Evolutionary conservation across 1,140 invertebrate genomes (phyloP).

Genomic region (Patella vulgata): DNA sequence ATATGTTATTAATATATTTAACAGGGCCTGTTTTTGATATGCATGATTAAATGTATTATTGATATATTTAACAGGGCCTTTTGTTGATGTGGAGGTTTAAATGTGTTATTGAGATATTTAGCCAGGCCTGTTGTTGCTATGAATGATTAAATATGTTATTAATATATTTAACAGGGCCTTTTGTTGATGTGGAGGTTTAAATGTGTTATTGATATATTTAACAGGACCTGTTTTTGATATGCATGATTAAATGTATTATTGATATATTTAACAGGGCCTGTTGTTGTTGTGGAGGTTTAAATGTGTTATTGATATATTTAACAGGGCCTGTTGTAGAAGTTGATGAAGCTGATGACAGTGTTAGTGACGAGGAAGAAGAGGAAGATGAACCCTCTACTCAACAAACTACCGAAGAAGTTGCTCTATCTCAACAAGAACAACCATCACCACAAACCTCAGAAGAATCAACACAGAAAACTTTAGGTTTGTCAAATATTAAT

Average conservation of each 20-base stretch:
- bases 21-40: too few relatives aligned
- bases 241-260: too few relatives aligned
- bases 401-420: too few relatives aligned
- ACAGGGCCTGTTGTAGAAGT: slow-evolving; percentile 58
- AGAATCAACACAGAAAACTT: slow-evolving; percentile 10
- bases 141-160: background rate
- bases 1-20: too few relatives aligned
- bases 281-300: too few relatives aligned
- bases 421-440: slow-evolving; percentile 14
- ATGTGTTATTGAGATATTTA: too few relatives aligned
- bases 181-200: background rate
- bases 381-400: slow-evolving; percentile 19
- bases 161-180: background rate
- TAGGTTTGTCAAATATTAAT: too few relatives aligned
- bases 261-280: slow-evolving; percentile 49
- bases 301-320: too few relatives aligned
- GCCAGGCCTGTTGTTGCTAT: too few relatives aligned
- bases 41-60: too few relatives aligned
- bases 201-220: background rate
- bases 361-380: slow-evolving; percentile 57
- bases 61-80: too few relatives aligned
- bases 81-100: too few relatives aligned
- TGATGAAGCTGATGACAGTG: slow-evolving; percentile 50
- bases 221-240: background rate
- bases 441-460: background rate